Evolutionary conservation across 2,113 vertebrate genomes (phyloP), one percentile per base, ranked within the genome.

Genomic region (Nannospalax galili): DNA sequence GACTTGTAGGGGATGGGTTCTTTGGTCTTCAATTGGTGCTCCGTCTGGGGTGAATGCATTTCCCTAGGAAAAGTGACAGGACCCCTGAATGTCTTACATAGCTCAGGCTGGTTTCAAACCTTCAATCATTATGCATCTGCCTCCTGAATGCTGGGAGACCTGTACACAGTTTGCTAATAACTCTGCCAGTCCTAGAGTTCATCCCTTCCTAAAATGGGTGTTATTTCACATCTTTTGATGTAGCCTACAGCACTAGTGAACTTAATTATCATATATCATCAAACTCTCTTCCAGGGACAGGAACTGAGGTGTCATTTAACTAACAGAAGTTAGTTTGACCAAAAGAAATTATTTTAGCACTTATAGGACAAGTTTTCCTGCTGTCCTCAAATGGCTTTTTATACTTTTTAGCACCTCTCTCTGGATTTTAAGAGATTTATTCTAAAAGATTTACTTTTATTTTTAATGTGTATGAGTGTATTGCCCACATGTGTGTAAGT

Each of bases 331-430:
- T 69, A 84, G 28, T 93, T 92, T 82, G 60, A 75, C 9, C 75
- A n/a, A 84, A 95, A 92, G 75, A 90, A 90, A 81, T n/a, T 28
- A 74, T 62, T 77, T 96, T 70, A 89, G 69, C 74, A 28, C 67
- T 72, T 78, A 26, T 60, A 77, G 93, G 58, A 48, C 30, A 2
- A 8, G 2, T 28, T 16, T 77, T 30, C 64, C 45, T 40, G 37
- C 32, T 19, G 6, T 35, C 52, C 84, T 73, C 37, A 52, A 52
- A 52, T 11, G 6, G 48, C 48, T 52, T 6, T 52, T 52, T 52
- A 52, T 11, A 52, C 48, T 52, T 52, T 52, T 52, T 52, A 52
- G 48, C 48, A n/a, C n/a, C n/a, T n/a, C n/a, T n/a, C n/a, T n/a
- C n/a, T n/a, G n/a, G n/a, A n/a, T n/a, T n/a, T n/a, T n/a, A n/a